Evolutionary conservation across 1,140 invertebrate genomes (phyloP), one percentile per base, ranked within the genome.

Genomic region (Ceratina australensis): DNA sequence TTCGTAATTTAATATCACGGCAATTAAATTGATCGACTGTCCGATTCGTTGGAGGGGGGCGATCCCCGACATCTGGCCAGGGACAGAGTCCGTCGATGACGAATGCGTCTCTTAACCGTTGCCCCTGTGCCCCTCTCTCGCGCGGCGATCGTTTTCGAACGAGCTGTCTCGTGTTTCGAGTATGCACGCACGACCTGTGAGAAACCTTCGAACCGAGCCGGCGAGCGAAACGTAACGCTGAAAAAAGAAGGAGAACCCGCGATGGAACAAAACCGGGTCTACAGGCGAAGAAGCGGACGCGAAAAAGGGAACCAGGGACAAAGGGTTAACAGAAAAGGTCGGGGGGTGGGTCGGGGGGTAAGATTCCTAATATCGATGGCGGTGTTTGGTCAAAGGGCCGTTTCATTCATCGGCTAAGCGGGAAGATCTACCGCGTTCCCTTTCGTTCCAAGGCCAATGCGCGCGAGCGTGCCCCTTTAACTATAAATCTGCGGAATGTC

Each of bases 321-420:
- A 77, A 71, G 72, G 75, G 59, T 72, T 57, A 59, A 72, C 50
- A 26, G 69, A 42, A 42, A 42, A 5, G 33, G 33, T 10, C 33
- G 33, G 8, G 33, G 33, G 5, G 59, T 49, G 60, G 68, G 63
- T 64, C 64, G 68, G 47, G 76, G 64, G 68, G 60, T 50, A 78
- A 72, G 76, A 78, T 78, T 60, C 68, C 60, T 77, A 72, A 78
- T 72, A 72, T 72, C 60, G 68, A 72, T 72, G 68, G 76, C 68
- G 76, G 76, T 78, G 76, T 65, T 78, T 65, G 56, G 76, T 78
- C 76, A 78, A 78, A 78, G 76, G 68, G 60, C 49, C 69, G 60
- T 65, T 78, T 72, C 76, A 78, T 78, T 78, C 76, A 78, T 50
- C 59, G 69, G 69, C 69, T 56, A 72, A 78, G 65, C 76, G 60